phyloP scores from a whole-genome alignment of 2,113 vertebrate species.

The Lampris megalopsis region DNA sequence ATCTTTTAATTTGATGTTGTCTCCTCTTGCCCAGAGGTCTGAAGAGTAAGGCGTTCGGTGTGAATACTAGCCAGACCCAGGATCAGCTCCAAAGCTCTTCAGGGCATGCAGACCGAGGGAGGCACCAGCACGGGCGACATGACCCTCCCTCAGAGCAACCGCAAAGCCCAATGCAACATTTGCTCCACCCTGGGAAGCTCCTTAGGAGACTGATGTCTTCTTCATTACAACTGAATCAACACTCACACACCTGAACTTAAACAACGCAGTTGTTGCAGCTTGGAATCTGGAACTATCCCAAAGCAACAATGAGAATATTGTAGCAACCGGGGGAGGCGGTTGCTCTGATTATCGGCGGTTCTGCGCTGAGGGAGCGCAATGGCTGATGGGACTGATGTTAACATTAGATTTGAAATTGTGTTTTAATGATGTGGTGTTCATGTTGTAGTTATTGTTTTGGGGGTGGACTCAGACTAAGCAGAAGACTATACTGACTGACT shows the following conservation, averaged over 20 bases:
- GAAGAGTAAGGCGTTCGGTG: slow-evolving; percentile 22
- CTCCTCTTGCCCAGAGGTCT: slow-evolving; percentile 26
- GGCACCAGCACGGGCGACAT: slow-evolving; percentile 30
- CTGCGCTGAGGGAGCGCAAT: too few relatives aligned
- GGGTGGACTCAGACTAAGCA: too few relatives aligned
- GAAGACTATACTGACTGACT: too few relatives aligned
- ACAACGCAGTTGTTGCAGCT: background rate
- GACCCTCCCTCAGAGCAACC: slow-evolving; percentile 24
- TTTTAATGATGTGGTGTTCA: too few relatives aligned
- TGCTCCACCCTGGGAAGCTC: slow-evolving; percentile 67
- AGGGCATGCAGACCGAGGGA: background rate
- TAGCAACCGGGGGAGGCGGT: too few relatives aligned
- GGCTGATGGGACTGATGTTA: too few relatives aligned
- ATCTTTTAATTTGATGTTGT: slow-evolving; percentile 28
- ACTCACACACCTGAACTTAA: slow-evolving; percentile 26
- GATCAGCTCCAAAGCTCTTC: slow-evolving; percentile 37
- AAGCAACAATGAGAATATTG: too few relatives aligned
- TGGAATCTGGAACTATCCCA: too few relatives aligned
- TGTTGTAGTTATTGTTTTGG: too few relatives aligned
- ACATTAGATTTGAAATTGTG: too few relatives aligned
- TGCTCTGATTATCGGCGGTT: too few relatives aligned
- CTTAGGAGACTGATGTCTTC: slow-evolving; percentile 68
- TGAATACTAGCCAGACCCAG: slow-evolving; percentile 10
- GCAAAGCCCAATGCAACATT: slow-evolving; percentile 53
- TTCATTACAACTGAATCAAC: slow-evolving; percentile 30